phyloP scores from a whole-genome alignment of 2,888 invertebrate species.

The Chloroclysta siterata region DNA sequence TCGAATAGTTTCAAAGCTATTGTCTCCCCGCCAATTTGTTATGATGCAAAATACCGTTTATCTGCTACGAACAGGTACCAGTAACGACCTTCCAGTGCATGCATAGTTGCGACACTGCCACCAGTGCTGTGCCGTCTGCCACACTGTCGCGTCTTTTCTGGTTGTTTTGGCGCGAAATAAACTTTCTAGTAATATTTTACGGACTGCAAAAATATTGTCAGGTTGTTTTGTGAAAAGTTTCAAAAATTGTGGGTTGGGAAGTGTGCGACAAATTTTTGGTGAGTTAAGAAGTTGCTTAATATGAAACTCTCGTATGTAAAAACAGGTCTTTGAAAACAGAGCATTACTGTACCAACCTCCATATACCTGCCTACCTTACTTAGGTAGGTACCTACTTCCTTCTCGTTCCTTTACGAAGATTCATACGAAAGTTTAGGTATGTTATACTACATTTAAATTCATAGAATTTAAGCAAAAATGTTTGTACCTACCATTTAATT shows the following conservation, averaged over 20 bases:
- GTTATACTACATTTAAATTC: too few relatives aligned
- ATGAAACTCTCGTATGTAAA: background rate
- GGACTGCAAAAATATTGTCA: background rate
- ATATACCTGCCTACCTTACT: background rate
- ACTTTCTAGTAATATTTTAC: slow-evolving; percentile 8
- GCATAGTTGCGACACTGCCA: slow-evolving; percentile 4
- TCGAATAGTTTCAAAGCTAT: slow-evolving; percentile 23
- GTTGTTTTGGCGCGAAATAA: slow-evolving; percentile 48
- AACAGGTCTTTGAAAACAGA: background rate
- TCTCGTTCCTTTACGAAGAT: too few relatives aligned
- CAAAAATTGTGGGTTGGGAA: slow-evolving; percentile 3
- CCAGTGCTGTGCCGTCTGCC: slow-evolving; percentile 53
- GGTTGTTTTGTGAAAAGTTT: slow-evolving; percentile 6
- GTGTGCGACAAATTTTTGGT: slow-evolving; percentile 10
- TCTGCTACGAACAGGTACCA: slow-evolving; percentile 21
- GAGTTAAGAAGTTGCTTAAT: background rate
- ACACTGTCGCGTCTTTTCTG: slow-evolving; percentile 50
- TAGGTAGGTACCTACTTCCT: too few relatives aligned
- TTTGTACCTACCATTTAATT: too few relatives aligned
- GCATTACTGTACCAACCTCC: background rate
- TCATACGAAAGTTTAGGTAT: too few relatives aligned
- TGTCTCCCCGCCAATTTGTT: slow-evolving; percentile 37
- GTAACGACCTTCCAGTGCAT: slow-evolving; percentile 30
- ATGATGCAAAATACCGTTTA: slow-evolving; percentile 40
- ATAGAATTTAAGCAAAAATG: too few relatives aligned